Conservation (phyloP, 2,888 invertebrate species). For the Tetrapedia diversipes region DNA sequence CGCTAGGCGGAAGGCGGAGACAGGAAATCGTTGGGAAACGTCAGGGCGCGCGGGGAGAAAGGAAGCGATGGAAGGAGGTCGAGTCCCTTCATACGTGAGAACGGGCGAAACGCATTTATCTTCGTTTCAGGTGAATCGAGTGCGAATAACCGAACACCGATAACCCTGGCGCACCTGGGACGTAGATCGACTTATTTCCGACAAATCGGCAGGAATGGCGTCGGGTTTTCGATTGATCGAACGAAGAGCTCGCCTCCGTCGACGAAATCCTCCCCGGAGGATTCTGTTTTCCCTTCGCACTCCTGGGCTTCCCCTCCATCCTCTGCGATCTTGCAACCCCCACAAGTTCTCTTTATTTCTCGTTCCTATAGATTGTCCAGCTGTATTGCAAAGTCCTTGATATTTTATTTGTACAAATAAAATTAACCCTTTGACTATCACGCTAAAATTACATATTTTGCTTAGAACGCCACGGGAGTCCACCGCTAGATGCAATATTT, state of each 20-base stretch:
- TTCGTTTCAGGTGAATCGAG: conserved; percentile 74
- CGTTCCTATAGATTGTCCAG: background rate
- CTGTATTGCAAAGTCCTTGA: background rate
- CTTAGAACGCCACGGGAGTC: no score
- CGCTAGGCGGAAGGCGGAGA: conserved; percentile 1
- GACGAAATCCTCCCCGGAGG: conserved; percentile 47
- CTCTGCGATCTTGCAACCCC: conserved; percentile 38
- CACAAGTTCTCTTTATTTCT: conserved; percentile 12
- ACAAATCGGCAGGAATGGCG: conserved; percentile 69
- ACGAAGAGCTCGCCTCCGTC: conserved; percentile 47
- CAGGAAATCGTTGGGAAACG: conserved; percentile 30
- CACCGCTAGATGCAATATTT: no score
- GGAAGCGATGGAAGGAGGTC: background rate
- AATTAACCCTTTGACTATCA: no score
- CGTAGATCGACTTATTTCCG: conserved; percentile 67
- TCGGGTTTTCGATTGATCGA: conserved; percentile 67
- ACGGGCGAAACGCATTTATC: conserved; percentile 71
- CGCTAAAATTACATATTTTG: no score
- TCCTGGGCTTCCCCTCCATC: conserved; percentile 29
- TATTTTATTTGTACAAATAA: no score
- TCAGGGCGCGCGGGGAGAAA: background rate
- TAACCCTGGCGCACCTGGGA: conserved; percentile 72
- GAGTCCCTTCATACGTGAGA: conserved; percentile 54
- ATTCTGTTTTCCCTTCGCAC: conserved; percentile 29
- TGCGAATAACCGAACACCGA: conserved; percentile 68